A percentile compares a stretch with the other conserved stretches of the same genome.
Evolutionary conservation across 2,888 invertebrate genomes (phyloP).

Genomic region (Girardia tigrina): DNA sequence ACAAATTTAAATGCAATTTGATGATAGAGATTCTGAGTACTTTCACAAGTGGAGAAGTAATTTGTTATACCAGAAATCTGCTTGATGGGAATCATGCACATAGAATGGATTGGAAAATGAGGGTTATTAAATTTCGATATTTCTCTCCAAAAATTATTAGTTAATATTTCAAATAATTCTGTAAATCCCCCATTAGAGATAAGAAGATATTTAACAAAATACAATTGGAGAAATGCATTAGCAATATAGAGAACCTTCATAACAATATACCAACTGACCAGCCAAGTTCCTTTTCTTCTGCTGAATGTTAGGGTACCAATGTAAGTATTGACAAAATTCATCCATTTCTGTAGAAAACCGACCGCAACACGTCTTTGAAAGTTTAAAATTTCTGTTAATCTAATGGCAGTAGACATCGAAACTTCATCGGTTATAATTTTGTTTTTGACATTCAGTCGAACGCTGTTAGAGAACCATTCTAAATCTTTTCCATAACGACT

Average conservation of each 20-base stretch:
- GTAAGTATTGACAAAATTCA: neutral
- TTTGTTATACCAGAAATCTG: neutral
- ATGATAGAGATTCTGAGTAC: neutral
- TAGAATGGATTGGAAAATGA: neutral
- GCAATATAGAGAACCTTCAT: neutral
- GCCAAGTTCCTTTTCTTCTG: neutral
- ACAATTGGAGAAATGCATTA: neutral
- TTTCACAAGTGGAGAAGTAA: neutral
- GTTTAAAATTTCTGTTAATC: neutral
- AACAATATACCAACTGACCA: neutral
- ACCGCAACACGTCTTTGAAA: neutral
- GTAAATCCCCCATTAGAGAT: neutral
- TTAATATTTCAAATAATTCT: neutral
- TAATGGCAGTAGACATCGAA: neutral
- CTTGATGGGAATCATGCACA: too few species aligned
- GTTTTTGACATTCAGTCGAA: neutral
- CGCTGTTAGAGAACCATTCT: neutral
- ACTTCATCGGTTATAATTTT: neutral
- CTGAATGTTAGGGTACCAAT: neutral
- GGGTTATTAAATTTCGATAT: neutral
- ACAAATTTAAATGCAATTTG: neutral
- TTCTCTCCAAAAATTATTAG: neutral
- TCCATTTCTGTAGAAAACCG: neutral
- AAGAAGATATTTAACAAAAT: neutral
- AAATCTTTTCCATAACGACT: neutral